Evolutionary conservation across 2,797 vertebrate species (phyloP), one percentile per base, ranked within the genome.

Genomic region (Neolamprologus multifasciatus): DNA sequence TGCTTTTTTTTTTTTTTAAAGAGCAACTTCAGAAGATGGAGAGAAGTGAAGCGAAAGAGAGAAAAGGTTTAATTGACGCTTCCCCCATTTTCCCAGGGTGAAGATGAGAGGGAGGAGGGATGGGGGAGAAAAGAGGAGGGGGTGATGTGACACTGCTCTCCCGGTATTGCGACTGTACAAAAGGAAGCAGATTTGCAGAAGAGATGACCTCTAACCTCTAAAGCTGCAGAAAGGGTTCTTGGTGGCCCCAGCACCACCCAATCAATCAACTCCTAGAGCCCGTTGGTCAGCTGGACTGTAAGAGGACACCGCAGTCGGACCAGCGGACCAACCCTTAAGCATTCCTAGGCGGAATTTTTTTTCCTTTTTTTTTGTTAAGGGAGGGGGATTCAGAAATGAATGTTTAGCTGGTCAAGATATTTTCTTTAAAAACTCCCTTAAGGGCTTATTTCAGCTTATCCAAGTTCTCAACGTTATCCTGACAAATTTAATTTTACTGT

Each of bases 251-350:
- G 97, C 97, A 95, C 97, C 97, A 97, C 96, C 97, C 98, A 98
- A 98, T 98, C 98, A 98, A 99, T 99, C 98, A 98, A 97, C 97
- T 97, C 97, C 96, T 96, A 95, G 95, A 95, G 96, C 93, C 95
- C 89, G 95, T 50, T 89, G 96, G 97, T 97, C 97, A 97, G 96
- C 62, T 87, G 96, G 96, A 98, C 97, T 98, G 98, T 98, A 98
- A 98, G 97, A 94, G 96, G 98, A 98, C 97, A 97, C 97, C 95
- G 54, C 94, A 79, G 94, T 91, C 94, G 86, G 93, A 92, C 91
- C 85, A 90, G 92, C 84, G 89, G 94, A 87, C 78, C 89, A 78
- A 77, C 88, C 91, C 91, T 79, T 71, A 82, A 76, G 91, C 93
- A 95, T 95, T 95, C 94, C 93, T 87, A 2, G 9, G 86, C 5